Evolutionary conservation across 2,888 invertebrate genomes (phyloP).

Genomic region (Hyles lineata): DNA sequence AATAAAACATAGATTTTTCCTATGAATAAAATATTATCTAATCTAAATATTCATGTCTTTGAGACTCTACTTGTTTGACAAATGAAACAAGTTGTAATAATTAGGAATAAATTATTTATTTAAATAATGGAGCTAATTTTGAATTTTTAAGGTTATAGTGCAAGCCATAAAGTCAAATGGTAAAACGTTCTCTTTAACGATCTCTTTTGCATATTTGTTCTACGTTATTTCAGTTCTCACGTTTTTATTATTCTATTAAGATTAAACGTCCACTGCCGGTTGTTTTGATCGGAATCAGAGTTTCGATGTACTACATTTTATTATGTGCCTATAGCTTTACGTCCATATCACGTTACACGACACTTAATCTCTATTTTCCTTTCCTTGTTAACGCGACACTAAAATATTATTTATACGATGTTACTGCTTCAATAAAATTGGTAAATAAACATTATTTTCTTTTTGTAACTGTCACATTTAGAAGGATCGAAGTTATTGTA

Average conservation of each 20-base stretch:
- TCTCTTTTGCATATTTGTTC: slow-evolving; percentile 56
- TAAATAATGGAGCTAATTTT: not conserved
- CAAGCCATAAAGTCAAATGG: slow-evolving; percentile 52
- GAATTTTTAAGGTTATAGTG: slow-evolving; percentile 39
- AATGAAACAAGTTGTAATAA: not conserved
- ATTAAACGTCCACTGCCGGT: slow-evolving; percentile 37
- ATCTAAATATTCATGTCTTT: not conserved
- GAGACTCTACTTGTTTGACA: not conserved
- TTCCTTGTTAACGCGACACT: not conserved
- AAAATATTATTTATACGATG: slow-evolving; percentile 1
- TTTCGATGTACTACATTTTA: slow-evolving; percentile 4
- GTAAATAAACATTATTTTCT: not conserved
- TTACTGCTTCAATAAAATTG: not conserved
- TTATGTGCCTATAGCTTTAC: no score
- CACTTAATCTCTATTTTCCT: not conserved
- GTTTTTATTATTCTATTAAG: slow-evolving; percentile 51
- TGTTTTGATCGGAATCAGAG: slow-evolving; percentile 1
- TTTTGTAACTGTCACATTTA: slow-evolving; percentile 17
- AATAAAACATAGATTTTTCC: not conserved
- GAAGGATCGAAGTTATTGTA: slow-evolving; percentile 5
- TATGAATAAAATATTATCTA: not conserved
- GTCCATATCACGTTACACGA: not conserved
- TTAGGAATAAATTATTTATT: not conserved
- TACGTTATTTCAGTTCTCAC: slow-evolving; percentile 51
- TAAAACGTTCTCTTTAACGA: slow-evolving; percentile 53